Evolutionary conservation across 1,140 invertebrate genomes (phyloP).

Genomic region (Myzus persicae): DNA sequence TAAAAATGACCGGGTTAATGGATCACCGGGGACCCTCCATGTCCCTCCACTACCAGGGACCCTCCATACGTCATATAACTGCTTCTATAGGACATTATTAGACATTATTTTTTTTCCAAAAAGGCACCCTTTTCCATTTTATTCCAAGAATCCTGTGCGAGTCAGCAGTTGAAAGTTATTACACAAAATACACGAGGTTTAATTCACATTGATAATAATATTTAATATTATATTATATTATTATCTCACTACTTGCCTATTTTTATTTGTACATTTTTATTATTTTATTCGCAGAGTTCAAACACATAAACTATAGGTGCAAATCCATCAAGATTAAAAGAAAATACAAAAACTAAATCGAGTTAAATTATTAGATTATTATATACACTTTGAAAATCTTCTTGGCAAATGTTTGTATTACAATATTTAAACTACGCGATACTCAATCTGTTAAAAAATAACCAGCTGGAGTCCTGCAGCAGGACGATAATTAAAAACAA

Average conservation of each 20-base stretch:
- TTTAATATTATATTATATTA: not conserved
- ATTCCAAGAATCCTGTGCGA: not conserved
- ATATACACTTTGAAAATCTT: not conserved
- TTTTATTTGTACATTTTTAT: not conserved
- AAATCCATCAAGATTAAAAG: not conserved
- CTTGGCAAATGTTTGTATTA: not conserved
- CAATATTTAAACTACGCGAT: not conserved
- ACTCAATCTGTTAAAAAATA: constrained; percentile 1
- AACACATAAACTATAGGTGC: not conserved
- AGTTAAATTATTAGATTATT: constrained; percentile 8
- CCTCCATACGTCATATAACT: not conserved
- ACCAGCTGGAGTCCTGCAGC: not conserved
- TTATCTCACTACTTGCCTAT: too few species aligned
- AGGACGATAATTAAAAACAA: not conserved
- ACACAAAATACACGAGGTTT: not conserved
- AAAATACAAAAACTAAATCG: not conserved
- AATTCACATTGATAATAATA: not conserved
- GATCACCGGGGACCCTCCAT: not conserved
- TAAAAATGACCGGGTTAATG: constrained; percentile 23
- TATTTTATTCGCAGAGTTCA: not conserved
- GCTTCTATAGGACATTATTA: not conserved
- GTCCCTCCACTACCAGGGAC: not conserved
- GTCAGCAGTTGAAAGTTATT: not conserved
- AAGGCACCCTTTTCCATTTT: not conserved
- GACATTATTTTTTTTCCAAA: not conserved